Conservation (phyloP, 2,113 vertebrate species). For the Pseudonaja textilis region DNA sequence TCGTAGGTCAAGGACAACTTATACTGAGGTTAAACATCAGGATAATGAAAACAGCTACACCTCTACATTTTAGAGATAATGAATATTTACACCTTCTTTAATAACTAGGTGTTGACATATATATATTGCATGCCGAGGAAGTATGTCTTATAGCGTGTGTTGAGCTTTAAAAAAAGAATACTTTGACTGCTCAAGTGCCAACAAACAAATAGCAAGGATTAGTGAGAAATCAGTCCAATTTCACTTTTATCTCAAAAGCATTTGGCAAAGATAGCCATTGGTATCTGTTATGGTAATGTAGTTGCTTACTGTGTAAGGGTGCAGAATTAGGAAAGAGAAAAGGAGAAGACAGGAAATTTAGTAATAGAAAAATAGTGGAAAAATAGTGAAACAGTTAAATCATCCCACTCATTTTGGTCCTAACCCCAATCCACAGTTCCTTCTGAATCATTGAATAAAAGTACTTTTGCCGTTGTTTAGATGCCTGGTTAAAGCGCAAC, state of each 20-base stretch:
- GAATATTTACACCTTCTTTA: background rate
- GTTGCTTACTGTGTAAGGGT: background rate
- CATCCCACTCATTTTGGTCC: background rate
- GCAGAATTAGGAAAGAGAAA: background rate
- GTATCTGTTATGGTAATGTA: background rate
- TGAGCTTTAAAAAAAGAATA: background rate
- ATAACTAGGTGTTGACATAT: background rate
- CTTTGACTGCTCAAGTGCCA: background rate
- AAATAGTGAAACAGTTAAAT: background rate
- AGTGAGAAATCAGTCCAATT: background rate
- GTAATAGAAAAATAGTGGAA: background rate
- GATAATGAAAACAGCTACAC: background rate
- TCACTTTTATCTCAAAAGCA: background rate
- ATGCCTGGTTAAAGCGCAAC: background rate
- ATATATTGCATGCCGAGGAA: background rate
- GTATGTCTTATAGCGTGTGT: background rate
- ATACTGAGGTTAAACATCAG: background rate
- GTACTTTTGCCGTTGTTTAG: background rate
- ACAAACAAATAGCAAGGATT: background rate
- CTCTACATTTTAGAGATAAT: background rate
- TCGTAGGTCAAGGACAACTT: background rate
- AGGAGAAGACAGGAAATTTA: background rate
- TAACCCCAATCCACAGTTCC: background rate
- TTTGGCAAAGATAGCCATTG: background rate
- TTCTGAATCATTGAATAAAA: conserved; percentile 13